Conservation (phyloP, 2,888 invertebrate species). For the Drosophila silvestris region DNA sequence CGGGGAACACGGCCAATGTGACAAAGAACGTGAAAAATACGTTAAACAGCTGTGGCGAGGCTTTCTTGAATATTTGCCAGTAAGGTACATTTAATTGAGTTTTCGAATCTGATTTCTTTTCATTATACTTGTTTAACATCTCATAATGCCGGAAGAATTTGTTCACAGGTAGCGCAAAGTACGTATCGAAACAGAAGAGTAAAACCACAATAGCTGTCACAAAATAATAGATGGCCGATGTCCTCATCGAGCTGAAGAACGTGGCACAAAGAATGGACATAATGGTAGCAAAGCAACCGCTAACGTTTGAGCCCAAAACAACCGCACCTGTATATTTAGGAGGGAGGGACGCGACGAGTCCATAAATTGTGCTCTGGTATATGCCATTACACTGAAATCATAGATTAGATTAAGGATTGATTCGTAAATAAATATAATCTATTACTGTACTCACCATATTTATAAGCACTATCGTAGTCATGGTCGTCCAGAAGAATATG, state of each 20-base stretch:
- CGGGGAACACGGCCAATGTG: constrained; percentile 95
- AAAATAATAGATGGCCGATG: constrained; percentile 98
- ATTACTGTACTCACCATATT: constrained; percentile 85
- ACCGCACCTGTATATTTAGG: constrained; percentile 97
- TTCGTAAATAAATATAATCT: background rate
- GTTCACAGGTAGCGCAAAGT: constrained; percentile 96
- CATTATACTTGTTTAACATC: constrained; percentile 86
- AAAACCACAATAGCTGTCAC: constrained; percentile 96
- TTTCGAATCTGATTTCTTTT: constrained; percentile 83
- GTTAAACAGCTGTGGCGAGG: constrained; percentile 94
- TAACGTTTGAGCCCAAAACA: constrained; percentile 96
- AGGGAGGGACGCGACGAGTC: constrained; percentile 97
- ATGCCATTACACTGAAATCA: constrained; percentile 92
- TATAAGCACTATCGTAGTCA: constrained; percentile 92
- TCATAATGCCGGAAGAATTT: constrained; percentile 95
- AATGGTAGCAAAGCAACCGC: constrained; percentile 94
- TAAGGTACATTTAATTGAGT: constrained; percentile 87
- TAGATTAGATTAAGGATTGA: background rate
- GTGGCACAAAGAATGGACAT: constrained; percentile 89
- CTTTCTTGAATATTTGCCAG: constrained; percentile 89
- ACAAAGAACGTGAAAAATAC: constrained; percentile 97
- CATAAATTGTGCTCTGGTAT: constrained; percentile 98
- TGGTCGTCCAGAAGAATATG: constrained; percentile 94
- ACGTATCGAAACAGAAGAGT: constrained; percentile 96
- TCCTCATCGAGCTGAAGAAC: constrained; percentile 90